Conservation (phyloP, 1,140 invertebrate species). For the Chionoecetes opilio region DNA sequence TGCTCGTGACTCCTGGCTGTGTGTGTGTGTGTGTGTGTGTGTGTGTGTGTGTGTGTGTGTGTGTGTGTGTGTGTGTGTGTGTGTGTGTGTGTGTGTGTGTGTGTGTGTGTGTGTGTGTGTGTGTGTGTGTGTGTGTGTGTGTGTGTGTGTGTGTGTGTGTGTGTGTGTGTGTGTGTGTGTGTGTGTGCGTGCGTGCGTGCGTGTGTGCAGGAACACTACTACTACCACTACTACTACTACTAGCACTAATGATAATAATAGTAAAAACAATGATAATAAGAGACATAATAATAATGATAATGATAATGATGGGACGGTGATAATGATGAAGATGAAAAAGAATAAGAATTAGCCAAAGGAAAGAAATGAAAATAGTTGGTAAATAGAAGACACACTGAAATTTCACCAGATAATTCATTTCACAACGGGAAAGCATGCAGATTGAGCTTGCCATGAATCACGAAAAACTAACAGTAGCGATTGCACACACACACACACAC, state of each 20-base stretch:
- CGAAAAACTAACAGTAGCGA: background rate
- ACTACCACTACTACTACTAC: too few relatives aligned
- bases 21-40: constrained; percentile 14
- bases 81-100: background rate
- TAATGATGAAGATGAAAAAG: background rate
- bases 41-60: background rate
- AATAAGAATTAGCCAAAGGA: background rate
- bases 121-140: constrained; percentile 18
- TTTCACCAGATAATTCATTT: too few relatives aligned
- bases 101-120: constrained; percentile 18
- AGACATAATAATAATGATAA: background rate
- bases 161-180: too few relatives aligned
- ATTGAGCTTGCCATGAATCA: background rate
- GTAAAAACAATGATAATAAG: background rate
- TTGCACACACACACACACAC: background rate
- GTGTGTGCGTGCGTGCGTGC: too few relatives aligned
- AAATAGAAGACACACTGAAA: too few relatives aligned
- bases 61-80: too few relatives aligned
- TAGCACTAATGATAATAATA: too few relatives aligned
- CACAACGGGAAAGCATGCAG: background rate
- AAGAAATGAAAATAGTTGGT: background rate
- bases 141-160: constrained; percentile 18
- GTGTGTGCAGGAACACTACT: too few relatives aligned
- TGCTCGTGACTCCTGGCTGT: background rate
- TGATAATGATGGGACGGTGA: too few relatives aligned